Evolutionary conservation across 2,888 invertebrate species (phyloP).

Genomic region (Drosophila prolongata): DNA sequence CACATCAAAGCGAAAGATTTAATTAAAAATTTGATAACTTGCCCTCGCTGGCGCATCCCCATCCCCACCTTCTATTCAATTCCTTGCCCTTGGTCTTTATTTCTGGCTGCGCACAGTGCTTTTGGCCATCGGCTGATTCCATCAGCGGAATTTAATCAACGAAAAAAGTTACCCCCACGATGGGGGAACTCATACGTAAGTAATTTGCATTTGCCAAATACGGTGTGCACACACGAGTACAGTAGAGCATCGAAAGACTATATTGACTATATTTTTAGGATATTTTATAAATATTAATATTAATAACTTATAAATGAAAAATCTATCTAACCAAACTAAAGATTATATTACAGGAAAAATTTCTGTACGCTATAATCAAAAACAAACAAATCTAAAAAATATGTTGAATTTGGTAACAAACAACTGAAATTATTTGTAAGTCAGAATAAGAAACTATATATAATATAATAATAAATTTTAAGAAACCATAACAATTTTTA

Average conservation of each 20-base stretch:
- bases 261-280: too few species aligned
- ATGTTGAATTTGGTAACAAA: too few species aligned
- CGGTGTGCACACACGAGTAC: constrained; percentile 12
- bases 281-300: too few species aligned
- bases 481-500: too few species aligned
- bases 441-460: too few species aligned
- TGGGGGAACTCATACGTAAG: constrained; percentile 63
- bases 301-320: too few species aligned
- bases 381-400: too few species aligned
- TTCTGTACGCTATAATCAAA: too few species aligned
- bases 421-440: too few species aligned
- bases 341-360: too few species aligned
- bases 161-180: constrained; percentile 14
- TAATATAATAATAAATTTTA: too few species aligned
- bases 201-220: constrained; percentile 57
- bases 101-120: constrained; percentile 33
- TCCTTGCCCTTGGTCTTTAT: constrained; percentile 1
- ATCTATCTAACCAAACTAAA: too few species aligned
- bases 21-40: constrained; percentile 76
- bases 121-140: constrained; percentile 54
- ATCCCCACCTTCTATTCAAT: constrained; percentile 13
- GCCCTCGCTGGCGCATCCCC: constrained; percentile 23
- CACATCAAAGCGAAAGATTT: constrained; percentile 74
- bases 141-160: constrained; percentile 73
- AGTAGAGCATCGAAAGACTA: constrained; percentile 12